Evolutionary conservation across 1,140 invertebrate species (phyloP).

Genomic region (Conus ventricosus): DNA sequence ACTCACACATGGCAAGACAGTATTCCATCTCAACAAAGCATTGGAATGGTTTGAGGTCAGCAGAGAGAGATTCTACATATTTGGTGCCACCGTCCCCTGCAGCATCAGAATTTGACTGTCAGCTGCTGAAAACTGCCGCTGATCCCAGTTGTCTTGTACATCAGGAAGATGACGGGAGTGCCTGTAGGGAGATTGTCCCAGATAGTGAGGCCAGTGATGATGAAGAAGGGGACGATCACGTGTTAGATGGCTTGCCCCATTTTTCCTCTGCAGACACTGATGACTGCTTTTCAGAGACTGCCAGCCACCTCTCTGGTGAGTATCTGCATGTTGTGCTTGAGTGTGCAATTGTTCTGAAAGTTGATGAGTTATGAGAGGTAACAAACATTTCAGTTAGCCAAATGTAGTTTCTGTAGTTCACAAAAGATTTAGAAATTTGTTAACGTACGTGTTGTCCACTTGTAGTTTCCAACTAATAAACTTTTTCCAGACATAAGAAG

Average conservation of each 20-base stretch:
- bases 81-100: background rate
- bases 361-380: too few relatives aligned
- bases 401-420: too few relatives aligned
- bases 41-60: too few relatives aligned
- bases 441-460: too few relatives aligned
- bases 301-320: conserved; percentile 12
- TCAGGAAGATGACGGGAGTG: background rate
- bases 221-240: background rate
- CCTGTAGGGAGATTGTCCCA: background rate
- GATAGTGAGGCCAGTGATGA: background rate
- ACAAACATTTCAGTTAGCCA: too few relatives aligned
- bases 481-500: too few relatives aligned
- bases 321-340: background rate
- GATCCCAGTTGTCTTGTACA: background rate
- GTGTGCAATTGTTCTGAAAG: background rate
- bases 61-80: too few relatives aligned
- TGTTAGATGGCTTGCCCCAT: background rate
- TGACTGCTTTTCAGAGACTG: background rate
- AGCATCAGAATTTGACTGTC: conserved; percentile 12
- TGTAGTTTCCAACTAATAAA: too few relatives aligned
- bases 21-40: too few relatives aligned
- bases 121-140: conserved; percentile 10
- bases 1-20: too few relatives aligned
- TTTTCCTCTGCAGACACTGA: background rate
- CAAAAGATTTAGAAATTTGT: too few relatives aligned